Conservation (phyloP, 2,888 invertebrate genomes). For the Lasioglossum oenotherae region DNA sequence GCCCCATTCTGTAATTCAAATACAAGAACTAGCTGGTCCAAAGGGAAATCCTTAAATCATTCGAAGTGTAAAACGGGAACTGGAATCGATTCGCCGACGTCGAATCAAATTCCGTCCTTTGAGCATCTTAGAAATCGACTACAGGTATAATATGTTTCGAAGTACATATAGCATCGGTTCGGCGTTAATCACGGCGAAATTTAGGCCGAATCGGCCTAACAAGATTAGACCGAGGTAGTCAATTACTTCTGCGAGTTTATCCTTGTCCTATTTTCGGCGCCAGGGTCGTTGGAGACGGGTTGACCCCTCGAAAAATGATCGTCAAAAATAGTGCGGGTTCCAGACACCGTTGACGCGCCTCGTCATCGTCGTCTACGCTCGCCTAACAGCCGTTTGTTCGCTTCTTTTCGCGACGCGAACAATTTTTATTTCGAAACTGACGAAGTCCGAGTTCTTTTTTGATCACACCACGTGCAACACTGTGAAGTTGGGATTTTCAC, state of each 20-base stretch:
- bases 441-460: background rate
- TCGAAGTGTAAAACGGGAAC: background rate
- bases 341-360: slow-evolving; percentile 20
- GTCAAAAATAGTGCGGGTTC: slow-evolving; percentile 61
- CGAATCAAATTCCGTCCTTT: background rate
- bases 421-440: background rate
- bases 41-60: background rate
- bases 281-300: slow-evolving; percentile 44
- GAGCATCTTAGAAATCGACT: background rate
- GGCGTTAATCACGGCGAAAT: slow-evolving; percentile 67
- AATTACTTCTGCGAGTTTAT: slow-evolving; percentile 48
- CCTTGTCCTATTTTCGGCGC: slow-evolving; percentile 67
- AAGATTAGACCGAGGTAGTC: slow-evolving; percentile 70
- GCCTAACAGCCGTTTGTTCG: background rate
- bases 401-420: too few species aligned
- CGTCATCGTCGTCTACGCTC: background rate
- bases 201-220: slow-evolving; percentile 70
- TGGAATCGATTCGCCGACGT: background rate
- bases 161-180: background rate
- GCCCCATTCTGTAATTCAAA: background rate
- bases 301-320: slow-evolving; percentile 39
- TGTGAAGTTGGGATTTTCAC: background rate
- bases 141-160: background rate
- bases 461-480: background rate
- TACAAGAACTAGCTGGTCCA: background rate